Evolutionary conservation across 2,797 vertebrate species (phyloP), one percentile per base, ranked within the genome.

Genomic region (Peromyscus nudipes): DNA sequence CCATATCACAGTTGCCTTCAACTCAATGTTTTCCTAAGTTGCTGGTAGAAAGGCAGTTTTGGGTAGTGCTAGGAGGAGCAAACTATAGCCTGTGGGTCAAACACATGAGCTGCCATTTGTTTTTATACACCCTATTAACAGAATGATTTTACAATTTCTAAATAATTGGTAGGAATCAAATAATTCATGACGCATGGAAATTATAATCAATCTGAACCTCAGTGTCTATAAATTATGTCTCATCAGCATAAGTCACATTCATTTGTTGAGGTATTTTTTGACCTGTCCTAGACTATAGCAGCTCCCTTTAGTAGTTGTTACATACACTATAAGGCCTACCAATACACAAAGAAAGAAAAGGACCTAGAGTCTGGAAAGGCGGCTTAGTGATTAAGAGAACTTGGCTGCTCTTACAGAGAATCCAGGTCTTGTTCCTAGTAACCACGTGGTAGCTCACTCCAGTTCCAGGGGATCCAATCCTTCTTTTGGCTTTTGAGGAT

Each of bases 181-280:
- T 73, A 97, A 82, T 83, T 91, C 21, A 55, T 10, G 29, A 65
- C 14, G 67, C 67, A 27, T 89, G 37, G 46, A 92, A 92, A 90
- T 60, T 31, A 64, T 14, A 89, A 79, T 46, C 77, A 92, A 81
- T 90, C 93, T 40, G 75, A 46, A 37, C 87, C 31, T 84, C 52
- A 89, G 25, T 64, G 64, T 80, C 82, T 71, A 1, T 71, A 93
- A 94, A 94, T 92, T 90, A 96, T 67, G 76, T 37, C 82, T 85
- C 64, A 87, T 65, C 90, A 49, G 34, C 80, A 65, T 34, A 89
- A 93, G 37, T 71, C 87, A 90, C 27, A 57, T 37, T 91, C 80
- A 69, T 52, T 86, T 31, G 64, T 52, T 76, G 34, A 79, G 13
- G 10, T 69, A 60, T 73, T 64, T 5, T 55, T 76, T 40, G 52